A percentile compares a stretch with the other conserved stretches of the same genome.
Evolutionary conservation across 2,888 invertebrate species (phyloP).

Genomic region (Sesamia inferens): DNA sequence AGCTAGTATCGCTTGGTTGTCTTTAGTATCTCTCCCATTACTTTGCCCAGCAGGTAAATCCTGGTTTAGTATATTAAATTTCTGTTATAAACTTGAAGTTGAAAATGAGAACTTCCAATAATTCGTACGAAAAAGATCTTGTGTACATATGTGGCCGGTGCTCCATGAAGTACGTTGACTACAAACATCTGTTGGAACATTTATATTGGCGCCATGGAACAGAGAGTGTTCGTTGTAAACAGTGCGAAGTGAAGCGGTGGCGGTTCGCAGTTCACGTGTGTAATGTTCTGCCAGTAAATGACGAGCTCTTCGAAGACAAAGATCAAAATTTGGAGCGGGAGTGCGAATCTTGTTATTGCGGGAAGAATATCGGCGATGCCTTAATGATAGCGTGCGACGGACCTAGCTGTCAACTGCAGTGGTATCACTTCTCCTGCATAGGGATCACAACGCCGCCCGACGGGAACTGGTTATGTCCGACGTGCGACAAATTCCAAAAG

Average conservation of each 20-base stretch:
- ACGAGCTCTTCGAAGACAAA: conserved; percentile 51
- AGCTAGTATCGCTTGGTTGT: conserved; percentile 32
- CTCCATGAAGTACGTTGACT: conserved; percentile 73
- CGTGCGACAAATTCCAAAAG: conserved; percentile 65
- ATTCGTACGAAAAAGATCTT: conserved; percentile 55
- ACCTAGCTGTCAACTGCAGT: conserved; percentile 71
- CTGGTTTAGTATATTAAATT: conserved; percentile 61
- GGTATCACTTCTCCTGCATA: conserved; percentile 82
- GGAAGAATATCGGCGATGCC: conserved; percentile 69
- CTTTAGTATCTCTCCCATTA: conserved; percentile 34
- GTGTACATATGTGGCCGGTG: conserved; percentile 75
- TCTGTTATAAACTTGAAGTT: conserved; percentile 57
- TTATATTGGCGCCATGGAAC: conserved; percentile 83
- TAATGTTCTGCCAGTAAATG: conserved; percentile 76
- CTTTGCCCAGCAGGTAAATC: conserved; percentile 27
- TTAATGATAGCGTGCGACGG: conserved; percentile 83
- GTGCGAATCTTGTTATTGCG: conserved; percentile 76
- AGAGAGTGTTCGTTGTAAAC: conserved; percentile 74
- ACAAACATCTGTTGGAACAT: conserved; percentile 78
- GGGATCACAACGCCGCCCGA: conserved; percentile 75
- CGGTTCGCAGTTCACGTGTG: conserved; percentile 77
- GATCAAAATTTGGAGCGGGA: conserved; percentile 55
- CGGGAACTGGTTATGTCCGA: conserved; percentile 80
- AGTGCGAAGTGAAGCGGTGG: conserved; percentile 77
- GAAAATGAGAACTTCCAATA: conserved; percentile 68